Percentiles rank a stretch among this genome's conserved stretches.
Evolutionary conservation across 53 echinoderm and acorn worm genomes (phyloP).

Genomic region (Pentamera pediparva): DNA sequence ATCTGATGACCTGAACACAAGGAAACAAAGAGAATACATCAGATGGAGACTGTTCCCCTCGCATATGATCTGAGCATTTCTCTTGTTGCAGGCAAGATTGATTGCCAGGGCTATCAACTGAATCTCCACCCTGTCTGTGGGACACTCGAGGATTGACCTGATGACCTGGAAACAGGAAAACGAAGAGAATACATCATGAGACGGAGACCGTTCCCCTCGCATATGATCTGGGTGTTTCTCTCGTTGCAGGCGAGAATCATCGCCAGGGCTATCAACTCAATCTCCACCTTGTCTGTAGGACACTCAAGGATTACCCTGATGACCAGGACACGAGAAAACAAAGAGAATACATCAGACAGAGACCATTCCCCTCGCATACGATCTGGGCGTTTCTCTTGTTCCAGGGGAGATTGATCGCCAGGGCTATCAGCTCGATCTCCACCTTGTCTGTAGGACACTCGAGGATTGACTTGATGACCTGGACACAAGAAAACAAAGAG

Average conservation of each 20-base stretch:
- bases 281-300: constrained; percentile 54
- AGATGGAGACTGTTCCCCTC: constrained; percentile 85
- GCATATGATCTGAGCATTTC: constrained; percentile 94
- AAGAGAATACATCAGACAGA: constrained; percentile 68
- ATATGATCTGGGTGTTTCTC: constrained; percentile 57
- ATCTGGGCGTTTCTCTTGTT: constrained; percentile 95
- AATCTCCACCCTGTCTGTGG: constrained; percentile 70
- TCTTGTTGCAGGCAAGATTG: constrained; percentile 94
- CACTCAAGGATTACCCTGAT: constrained; percentile 90
- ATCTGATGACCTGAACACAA: constrained; percentile 76
- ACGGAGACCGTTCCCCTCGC: not conserved
- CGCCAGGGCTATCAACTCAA: constrained; percentile 64
- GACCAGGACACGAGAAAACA: constrained; percentile 52
- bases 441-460: constrained; percentile 70
- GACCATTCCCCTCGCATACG: constrained; percentile 92
- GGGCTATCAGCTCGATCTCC: constrained; percentile 79
- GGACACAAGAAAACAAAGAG: not conserved
- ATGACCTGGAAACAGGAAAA: constrained; percentile 58
- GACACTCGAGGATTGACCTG: constrained; percentile 84
- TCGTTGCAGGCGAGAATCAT: constrained; percentile 96
- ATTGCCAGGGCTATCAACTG: constrained; percentile 86
- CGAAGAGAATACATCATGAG: not conserved
- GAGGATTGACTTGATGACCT: constrained; percentile 95
- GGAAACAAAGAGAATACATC: no score
- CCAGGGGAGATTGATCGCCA: constrained; percentile 93